phyloP scores from a whole-genome alignment of 2,113 vertebrate species.

The Sylvia atricapilla region DNA sequence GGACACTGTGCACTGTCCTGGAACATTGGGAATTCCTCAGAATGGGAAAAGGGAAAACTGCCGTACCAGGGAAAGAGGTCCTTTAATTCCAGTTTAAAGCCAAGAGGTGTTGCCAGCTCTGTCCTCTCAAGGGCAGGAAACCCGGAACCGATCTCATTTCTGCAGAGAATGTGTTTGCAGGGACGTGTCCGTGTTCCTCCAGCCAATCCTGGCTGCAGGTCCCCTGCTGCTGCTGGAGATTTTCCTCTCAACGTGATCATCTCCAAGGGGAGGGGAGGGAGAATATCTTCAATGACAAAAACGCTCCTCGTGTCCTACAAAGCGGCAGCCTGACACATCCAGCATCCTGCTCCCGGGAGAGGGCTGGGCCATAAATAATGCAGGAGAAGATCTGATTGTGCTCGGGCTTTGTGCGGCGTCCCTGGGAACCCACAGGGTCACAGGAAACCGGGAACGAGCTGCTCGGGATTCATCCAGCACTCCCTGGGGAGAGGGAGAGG shows the following conservation, averaged over 20 bases:
- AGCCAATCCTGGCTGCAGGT: neutral
- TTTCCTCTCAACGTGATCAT: neutral
- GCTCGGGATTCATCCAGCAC: neutral
- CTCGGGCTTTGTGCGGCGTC: neutral
- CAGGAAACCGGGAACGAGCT: neutral
- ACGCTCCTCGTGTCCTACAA: neutral
- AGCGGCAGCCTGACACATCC: neutral
- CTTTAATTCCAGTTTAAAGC: neutral
- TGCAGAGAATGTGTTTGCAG: neutral
- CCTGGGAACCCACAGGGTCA: neutral
- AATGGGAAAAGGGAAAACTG: fast-evolving
- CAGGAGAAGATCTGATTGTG: neutral
- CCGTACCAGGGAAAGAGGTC: neutral
- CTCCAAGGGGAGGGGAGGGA: neutral
- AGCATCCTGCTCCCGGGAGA: neutral
- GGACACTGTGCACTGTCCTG: fast-evolving
- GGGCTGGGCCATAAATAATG: neutral
- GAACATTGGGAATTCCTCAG: fast-evolving
- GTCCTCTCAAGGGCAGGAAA: neutral
- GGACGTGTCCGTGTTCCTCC: neutral
- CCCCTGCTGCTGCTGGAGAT: neutral
- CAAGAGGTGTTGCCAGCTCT: neutral
- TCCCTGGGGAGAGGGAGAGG: too few species aligned
- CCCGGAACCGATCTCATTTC: neutral
- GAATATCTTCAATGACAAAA: conserved; percentile 12